Conservation (phyloP, 64 coral and sea anemone genomes). For the Montipora capricornis region DNA sequence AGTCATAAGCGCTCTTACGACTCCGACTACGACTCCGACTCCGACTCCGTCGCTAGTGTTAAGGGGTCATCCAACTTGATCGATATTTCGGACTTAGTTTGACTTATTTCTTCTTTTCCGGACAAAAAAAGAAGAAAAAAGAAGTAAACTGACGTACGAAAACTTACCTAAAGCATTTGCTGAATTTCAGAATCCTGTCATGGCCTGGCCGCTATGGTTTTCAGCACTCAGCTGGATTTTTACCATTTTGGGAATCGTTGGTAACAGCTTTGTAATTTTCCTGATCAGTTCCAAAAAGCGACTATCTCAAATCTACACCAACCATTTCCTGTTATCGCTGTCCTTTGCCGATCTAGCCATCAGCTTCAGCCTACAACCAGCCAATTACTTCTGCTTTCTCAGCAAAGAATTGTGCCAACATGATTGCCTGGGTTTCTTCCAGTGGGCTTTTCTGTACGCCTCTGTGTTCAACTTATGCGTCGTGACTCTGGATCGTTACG, state of each 20-base stretch:
- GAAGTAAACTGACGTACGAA: not conserved
- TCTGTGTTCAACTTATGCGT: constrained; percentile 7
- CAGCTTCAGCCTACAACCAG: not conserved
- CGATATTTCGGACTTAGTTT: too few species aligned
- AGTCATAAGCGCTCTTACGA: too few species aligned
- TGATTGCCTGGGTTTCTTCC: not conserved
- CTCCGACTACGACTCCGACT: too few species aligned
- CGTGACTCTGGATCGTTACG: constrained; percentile 3
- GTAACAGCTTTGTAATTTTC: constrained; percentile 11
- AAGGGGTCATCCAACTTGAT: too few species aligned
- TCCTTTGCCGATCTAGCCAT: constrained; percentile 19
- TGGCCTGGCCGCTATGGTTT: not conserved
- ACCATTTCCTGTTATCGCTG: constrained; percentile 10
- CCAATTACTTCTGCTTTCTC: not conserved
- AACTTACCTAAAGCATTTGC: not conserved
- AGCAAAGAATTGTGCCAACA: not conserved
- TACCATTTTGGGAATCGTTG: not conserved
- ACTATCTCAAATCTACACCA: not conserved
- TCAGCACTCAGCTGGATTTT: not conserved
- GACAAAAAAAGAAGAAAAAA: not conserved
- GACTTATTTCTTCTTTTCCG: too few species aligned
- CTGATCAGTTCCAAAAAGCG: constrained; percentile 2
- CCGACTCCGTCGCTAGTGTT: too few species aligned
- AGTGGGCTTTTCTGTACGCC: constrained; percentile 12
- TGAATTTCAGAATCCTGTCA: not conserved